Conservation (phyloP, 2,797 vertebrate genomes). For the Linurgus olivaceus region DNA sequence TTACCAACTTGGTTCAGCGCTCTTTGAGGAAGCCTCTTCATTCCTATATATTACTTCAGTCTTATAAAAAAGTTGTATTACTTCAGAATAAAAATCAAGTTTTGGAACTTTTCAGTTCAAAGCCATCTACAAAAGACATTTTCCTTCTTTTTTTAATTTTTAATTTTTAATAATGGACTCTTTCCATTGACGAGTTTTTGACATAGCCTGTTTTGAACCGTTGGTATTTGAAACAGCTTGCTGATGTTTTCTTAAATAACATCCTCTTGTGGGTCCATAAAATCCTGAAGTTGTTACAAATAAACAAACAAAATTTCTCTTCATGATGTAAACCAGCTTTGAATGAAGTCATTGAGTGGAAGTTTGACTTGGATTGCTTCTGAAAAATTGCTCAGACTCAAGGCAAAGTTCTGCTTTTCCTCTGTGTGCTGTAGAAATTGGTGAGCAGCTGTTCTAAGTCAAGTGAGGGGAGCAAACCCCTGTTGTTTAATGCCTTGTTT, state of each 20-base stretch:
- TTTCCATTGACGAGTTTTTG: conserved; percentile 57
- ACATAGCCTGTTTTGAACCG: conserved; percentile 53
- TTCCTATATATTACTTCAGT: not conserved
- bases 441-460: conserved; percentile 74
- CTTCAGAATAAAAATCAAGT: conserved; percentile 12
- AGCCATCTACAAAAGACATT: not conserved
- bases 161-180: conserved; percentile 41
- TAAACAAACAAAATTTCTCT: conserved; percentile 79
- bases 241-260: conserved; percentile 80
- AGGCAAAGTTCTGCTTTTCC: conserved; percentile 66
- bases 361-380: conserved; percentile 77
- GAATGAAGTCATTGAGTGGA: conserved; percentile 79
- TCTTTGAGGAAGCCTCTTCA: not conserved
- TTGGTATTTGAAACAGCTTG: conserved; percentile 70
- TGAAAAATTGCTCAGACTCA: conserved; percentile 63
- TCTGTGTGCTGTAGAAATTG: conserved; percentile 46
- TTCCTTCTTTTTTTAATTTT: not conserved
- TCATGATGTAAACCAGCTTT: conserved; percentile 80
- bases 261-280: conserved; percentile 75
- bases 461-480: conserved; percentile 57
- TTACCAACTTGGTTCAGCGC: not conserved
- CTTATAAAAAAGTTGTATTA: not conserved
- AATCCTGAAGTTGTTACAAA: conserved; percentile 79
- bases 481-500: conserved; percentile 71
- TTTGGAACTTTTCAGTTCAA: conserved; percentile 20